A percentile compares a stretch with the other conserved stretches of the same genome.
Evolutionary conservation across 1,140 invertebrate genomes (phyloP).

Genomic region (Ericerus pela): DNA sequence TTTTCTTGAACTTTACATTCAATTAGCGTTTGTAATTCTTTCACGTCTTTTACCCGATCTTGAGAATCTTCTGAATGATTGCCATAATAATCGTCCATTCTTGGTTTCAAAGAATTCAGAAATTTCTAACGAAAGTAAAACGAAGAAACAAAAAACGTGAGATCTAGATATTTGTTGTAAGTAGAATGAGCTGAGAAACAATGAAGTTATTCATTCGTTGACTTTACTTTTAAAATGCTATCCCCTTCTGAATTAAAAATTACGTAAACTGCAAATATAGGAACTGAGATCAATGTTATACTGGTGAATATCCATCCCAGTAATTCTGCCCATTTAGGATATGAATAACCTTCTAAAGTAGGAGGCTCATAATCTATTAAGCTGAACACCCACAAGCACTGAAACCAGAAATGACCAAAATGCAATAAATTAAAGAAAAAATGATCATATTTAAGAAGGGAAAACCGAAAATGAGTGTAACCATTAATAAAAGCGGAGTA

Average conservation of each 20-base stretch:
- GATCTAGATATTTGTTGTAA: neutral
- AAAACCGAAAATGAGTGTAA: constrained; percentile 31
- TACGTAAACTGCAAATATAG: constrained; percentile 58
- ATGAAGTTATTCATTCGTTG: neutral
- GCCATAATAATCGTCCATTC: constrained; percentile 13
- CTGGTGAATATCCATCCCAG: constrained; percentile 76
- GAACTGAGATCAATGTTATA: constrained; percentile 70
- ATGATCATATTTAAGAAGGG: neutral
- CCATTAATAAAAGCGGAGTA: constrained; percentile 63
- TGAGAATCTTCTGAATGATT: constrained; percentile 15
- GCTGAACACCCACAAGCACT: constrained; percentile 73
- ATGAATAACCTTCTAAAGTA: constrained; percentile 56
- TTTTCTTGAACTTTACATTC: constrained; percentile 17
- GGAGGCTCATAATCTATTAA: constrained; percentile 72
- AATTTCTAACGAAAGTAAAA: constrained; percentile 22
- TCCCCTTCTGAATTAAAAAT: constrained; percentile 52
- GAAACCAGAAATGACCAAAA: constrained; percentile 24
- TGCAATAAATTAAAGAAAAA: neutral
- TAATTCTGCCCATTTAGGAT: constrained; percentile 68
- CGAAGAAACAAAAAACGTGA: neutral
- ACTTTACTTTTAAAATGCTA: constrained; percentile 49
- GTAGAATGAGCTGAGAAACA: neutral
- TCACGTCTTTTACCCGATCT: constrained; percentile 15
- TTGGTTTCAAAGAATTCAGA: constrained; percentile 18
- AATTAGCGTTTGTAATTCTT: constrained; percentile 21